Base-by-base conservation (phyloP, 2,113 vertebrate genomes). In the Ursus arctos region DNA sequence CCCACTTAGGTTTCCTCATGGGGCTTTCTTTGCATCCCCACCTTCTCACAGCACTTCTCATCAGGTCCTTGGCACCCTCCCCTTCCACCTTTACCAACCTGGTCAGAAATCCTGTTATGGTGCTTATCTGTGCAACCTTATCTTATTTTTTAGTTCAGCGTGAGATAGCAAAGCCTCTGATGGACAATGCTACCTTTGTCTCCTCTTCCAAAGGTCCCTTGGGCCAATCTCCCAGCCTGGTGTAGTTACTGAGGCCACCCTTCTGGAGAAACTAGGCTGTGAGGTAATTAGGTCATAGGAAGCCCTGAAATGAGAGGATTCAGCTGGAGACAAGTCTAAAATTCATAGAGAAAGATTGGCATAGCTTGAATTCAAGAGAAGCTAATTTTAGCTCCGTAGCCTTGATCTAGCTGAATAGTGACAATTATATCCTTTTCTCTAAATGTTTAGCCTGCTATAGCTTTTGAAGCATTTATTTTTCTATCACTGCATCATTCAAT, bases 401-500 rank as follows among this genome's bases (percentile, higher is more conserved):
- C 97, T 98, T 96, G n/a, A 8, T 93, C 91, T 36, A 67, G 94
- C 76, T 81, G 96, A 96, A 80, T 0, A 53, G 87, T 51, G 95
- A 93, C 84, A 93, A 92, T 95, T 4, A 59, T 65, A 95, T 95
- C 96, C 90, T 98, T 97, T 96, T 96, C 93, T 95, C 88, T 65
- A 83, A 82, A 67, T 33, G 71, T 92, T 97, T 96, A 96, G 77
- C 86, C 81, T 85, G 85, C 26, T 2, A 89, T 82, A 40, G 80
- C 95, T 97, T 98, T 77, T 86, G 28, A 82, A 97, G 86, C 91
- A 59, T 97, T 98, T 98, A 88, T 98, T 98, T 98, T 98, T 98
- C 97, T 98, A 77, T 96, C 93, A 90, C 96, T 55, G 93, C 98
- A 98, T 98, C 94, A 89, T 97, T 98, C 98, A 98, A 96, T 95